Conservation (phyloP, 2,113 vertebrate species). For the Podocnemis expansa region DNA sequence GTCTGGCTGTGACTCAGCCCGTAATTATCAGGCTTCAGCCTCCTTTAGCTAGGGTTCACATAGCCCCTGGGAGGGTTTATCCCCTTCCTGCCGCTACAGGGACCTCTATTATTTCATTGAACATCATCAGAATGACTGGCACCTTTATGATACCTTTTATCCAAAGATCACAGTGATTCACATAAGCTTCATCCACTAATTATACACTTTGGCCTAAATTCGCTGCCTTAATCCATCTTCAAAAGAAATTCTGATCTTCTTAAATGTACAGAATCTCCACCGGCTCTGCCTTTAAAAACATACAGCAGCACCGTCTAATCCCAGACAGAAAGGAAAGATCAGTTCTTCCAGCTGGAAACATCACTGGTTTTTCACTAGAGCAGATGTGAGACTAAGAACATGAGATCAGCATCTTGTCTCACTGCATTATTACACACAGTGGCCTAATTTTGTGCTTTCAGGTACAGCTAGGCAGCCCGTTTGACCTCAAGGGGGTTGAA, state of each 20-base stretch:
- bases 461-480: too few species aligned
- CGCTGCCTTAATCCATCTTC: background rate
- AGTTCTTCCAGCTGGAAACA: background rate
- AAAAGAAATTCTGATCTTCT: background rate
- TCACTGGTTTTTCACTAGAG: background rate
- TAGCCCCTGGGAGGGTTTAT: too few species aligned
- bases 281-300: background rate
- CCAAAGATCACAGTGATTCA: background rate
- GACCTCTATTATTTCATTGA: background rate
- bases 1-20: too few species aligned
- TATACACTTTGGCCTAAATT: background rate
- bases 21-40: too few species aligned
- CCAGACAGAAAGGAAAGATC: background rate
- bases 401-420: background rate
- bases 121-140: background rate
- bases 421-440: background rate
- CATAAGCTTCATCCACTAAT: background rate
- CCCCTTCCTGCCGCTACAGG: too few species aligned
- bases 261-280: background rate
- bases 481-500: background rate
- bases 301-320: background rate
- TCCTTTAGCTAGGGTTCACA: too few species aligned
- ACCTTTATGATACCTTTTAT: background rate
- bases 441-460: background rate
- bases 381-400: background rate